These are phyloP conservation scores for Limosa lapponica DNA, from an alignment of 2,797 vertebrate genomes.

Conservation along the genomic window DNA sequence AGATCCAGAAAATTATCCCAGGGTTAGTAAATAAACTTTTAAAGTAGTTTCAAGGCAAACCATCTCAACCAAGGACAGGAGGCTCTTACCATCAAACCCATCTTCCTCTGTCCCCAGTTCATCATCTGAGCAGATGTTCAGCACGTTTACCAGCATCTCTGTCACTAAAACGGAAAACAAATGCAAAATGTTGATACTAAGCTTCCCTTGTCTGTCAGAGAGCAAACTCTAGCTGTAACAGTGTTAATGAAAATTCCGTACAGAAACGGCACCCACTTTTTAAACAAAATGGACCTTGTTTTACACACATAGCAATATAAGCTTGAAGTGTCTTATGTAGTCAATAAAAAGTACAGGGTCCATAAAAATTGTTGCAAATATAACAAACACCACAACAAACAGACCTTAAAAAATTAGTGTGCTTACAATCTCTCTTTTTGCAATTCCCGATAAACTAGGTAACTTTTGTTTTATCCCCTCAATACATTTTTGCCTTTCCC, in stretches of 20 bases:
- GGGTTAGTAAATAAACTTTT: constrained; percentile 10
- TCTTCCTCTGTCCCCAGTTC: constrained; percentile 97
- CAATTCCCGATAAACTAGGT: neutral
- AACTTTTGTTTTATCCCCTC: neutral
- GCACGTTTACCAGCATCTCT: constrained; percentile 98
- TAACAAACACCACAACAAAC: neutral
- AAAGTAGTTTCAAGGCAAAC: constrained; percentile 12
- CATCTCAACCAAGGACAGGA: neutral
- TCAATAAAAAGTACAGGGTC: neutral
- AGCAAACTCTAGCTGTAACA: neutral
- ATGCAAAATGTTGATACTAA: neutral
- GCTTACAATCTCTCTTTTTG: neutral
- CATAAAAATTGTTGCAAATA: neutral
- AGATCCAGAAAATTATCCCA: constrained; percentile 9
- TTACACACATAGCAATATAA: neutral
- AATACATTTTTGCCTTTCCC: neutral
- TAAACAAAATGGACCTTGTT: neutral
- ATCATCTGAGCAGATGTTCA: constrained; percentile 98
- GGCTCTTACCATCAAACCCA: constrained; percentile 93
- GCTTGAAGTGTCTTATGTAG: neutral
- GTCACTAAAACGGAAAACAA: constrained; percentile 84
- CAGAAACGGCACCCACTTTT: neutral
- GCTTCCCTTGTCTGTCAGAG: neutral
- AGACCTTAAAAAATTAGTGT: neutral
- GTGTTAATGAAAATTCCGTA: neutral